These are phyloP conservation scores for Caenorhabditis inopinata DNA, from an alignment of 1,140 invertebrate species.

Conservation along the genomic window DNA sequence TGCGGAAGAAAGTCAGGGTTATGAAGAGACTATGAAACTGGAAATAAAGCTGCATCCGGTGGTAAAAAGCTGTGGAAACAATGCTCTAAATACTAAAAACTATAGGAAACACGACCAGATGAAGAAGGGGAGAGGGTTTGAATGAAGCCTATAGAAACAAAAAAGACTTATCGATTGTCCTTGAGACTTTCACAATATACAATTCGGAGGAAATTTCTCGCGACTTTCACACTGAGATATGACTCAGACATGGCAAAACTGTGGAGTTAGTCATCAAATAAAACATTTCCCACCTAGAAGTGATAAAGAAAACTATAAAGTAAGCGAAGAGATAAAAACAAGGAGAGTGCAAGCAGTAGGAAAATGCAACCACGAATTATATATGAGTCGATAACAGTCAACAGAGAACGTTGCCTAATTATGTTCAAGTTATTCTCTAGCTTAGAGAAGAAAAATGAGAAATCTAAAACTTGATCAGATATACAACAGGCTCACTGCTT, in stretches of 20 bases:
- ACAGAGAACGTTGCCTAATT: background rate
- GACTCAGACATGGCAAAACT: background rate
- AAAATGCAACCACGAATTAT: constrained; percentile 8
- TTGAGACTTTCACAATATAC: no score
- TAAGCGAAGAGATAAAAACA: no score
- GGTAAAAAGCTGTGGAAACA: constrained; percentile 1
- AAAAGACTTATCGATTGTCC: no score
- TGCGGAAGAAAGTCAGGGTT: constrained; percentile 7
- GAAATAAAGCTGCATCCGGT: background rate
- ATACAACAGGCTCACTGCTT: constrained; percentile 6
- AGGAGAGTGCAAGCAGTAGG: background rate
- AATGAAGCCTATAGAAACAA: no score
- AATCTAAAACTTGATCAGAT: background rate
- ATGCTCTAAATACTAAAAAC: background rate
- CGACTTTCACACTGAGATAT: background rate
- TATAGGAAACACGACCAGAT: background rate
- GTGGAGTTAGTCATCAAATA: background rate
- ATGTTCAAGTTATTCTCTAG: constrained; percentile 6
- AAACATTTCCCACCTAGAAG: background rate
- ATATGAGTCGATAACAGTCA: background rate
- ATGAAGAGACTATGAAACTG: background rate
- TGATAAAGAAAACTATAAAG: no score
- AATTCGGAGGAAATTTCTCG: background rate
- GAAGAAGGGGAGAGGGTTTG: no score
- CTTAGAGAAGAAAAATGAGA: background rate